Percentiles rank a stretch among this genome's conserved stretches.
Evolutionary conservation across 2,113 vertebrate genomes (phyloP).

Genomic region (Psilopogon haemacephalus): DNA sequence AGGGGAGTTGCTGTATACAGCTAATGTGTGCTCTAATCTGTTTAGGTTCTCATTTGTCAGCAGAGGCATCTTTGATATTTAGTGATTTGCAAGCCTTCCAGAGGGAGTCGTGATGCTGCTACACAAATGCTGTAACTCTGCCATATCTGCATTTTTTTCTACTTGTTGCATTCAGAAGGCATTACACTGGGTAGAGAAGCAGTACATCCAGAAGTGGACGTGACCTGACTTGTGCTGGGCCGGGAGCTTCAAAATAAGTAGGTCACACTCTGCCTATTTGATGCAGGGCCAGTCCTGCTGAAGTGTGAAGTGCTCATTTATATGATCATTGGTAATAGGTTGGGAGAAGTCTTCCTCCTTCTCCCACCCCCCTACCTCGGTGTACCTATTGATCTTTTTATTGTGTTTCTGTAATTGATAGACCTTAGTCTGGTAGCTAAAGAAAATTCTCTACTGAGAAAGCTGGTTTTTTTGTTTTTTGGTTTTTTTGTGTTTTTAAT

Average conservation of each 20-base stretch:
- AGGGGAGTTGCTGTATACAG: not conserved
- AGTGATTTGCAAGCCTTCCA: not conserved
- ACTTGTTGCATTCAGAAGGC: not conserved
- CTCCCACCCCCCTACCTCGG: not conserved
- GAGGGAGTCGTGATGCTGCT: not conserved
- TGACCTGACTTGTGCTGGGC: not conserved
- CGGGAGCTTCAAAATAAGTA: not conserved
- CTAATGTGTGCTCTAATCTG: not conserved
- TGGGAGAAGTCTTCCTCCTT: not conserved
- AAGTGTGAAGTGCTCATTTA: not conserved
- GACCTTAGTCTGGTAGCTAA: not conserved
- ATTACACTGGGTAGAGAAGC: not conserved
- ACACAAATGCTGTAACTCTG: not conserved
- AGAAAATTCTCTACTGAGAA: not conserved
- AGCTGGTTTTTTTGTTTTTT: not conserved
- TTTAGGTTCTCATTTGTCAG: not conserved
- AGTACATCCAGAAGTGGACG: not conserved
- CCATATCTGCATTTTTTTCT: not conserved
- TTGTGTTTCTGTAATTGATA: not conserved
- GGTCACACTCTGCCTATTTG: not conserved
- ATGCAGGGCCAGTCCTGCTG: not conserved
- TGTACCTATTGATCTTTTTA: conserved; percentile 6
- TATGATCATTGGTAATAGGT: not conserved
- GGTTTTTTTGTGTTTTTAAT: not conserved
- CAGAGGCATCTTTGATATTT: not conserved